Percentiles rank a stretch among this genome's conserved stretches.
Conservation (phyloP, 2,888 invertebrate genomes). For the Cosmopolites sordidus region DNA sequence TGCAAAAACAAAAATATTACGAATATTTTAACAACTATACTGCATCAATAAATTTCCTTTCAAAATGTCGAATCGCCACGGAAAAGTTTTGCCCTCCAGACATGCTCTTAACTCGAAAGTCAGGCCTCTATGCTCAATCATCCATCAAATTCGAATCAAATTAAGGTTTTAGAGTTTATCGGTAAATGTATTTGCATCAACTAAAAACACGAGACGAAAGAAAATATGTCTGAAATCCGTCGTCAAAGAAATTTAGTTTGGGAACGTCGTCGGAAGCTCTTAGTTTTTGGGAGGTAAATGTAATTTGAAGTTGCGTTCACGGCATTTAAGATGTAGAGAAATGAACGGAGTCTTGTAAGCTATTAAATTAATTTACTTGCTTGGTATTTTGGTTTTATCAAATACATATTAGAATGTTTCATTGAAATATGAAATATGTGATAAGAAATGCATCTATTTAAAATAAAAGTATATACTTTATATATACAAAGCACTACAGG, state of each 20-base stretch:
- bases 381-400: too few relatives aligned
- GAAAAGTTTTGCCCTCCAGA: not conserved
- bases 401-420: too few relatives aligned
- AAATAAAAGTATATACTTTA: too few relatives aligned
- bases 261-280: conserved; percentile 23
- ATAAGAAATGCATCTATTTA: too few relatives aligned
- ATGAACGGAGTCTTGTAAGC: not conserved
- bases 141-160: conserved; percentile 28
- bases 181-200: conserved; percentile 25
- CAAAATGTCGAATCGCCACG: not conserved
- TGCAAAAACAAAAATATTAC: too few relatives aligned
- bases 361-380: not conserved
- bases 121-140: conserved; percentile 18
- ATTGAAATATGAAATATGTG: too few relatives aligned
- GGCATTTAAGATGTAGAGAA: not conserved
- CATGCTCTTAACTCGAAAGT: conserved; percentile 5
- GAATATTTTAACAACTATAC: too few relatives aligned
- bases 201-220: conserved; percentile 17
- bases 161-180: conserved; percentile 26
- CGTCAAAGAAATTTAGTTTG: conserved; percentile 21
- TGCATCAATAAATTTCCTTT: not conserved
- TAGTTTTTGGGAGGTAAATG: conserved; percentile 22
- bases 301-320: conserved; percentile 18
- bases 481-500: too few relatives aligned
- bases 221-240: conserved; percentile 20